A percentile compares a stretch with the other conserved stretches of the same genome.
Conservation (phyloP, 2,888 invertebrate genomes). For the Pollenia labialis region DNA sequence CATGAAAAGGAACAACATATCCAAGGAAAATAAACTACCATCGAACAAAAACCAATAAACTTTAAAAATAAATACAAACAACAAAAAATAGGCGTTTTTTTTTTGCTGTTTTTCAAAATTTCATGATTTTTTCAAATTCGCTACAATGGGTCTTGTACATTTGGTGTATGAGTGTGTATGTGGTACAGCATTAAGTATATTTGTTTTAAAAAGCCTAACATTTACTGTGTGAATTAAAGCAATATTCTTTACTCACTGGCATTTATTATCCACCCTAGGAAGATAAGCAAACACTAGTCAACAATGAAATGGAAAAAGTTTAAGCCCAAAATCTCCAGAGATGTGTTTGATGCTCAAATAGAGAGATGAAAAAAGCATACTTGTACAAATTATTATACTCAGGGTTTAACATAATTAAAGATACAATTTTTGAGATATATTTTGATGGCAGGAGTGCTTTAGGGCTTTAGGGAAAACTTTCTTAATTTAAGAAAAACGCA, state of each 20-base stretch:
- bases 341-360: neutral
- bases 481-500: too few relatives aligned
- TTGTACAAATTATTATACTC: neutral
- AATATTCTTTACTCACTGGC: slow-evolving; percentile 36
- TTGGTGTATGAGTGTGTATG: neutral
- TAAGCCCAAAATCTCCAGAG: neutral
- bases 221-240: slow-evolving; percentile 25
- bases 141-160: neutral
- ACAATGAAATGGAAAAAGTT: neutral
- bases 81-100: neutral
- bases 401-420: neutral
- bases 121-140: neutral
- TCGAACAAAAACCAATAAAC: slow-evolving; percentile 17
- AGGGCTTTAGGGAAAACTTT: too few relatives aligned
- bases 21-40: slow-evolving; percentile 12
- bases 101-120: neutral
- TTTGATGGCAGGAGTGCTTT: too few relatives aligned
- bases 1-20: neutral
- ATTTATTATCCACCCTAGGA: slow-evolving; percentile 39
- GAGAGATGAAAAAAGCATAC: neutral
- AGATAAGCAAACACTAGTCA: slow-evolving; percentile 24
- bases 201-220: slow-evolving; percentile 9
- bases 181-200: neutral
- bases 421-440: neutral
- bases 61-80: slow-evolving; percentile 5